Evolutionary conservation across 2,888 invertebrate genomes (phyloP).

Genomic region (Brenthis daphne): DNA sequence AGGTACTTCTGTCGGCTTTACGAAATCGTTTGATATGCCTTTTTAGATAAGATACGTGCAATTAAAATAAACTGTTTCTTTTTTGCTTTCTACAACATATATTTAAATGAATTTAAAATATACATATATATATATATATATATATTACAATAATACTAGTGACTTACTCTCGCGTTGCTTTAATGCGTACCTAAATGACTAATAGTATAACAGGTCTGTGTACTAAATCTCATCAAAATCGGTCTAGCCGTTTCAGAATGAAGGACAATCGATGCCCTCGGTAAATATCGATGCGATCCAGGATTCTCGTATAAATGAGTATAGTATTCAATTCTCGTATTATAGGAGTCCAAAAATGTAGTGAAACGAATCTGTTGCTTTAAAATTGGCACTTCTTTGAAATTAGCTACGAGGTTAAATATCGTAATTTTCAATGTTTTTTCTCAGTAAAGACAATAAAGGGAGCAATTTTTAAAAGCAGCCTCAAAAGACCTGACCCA

Average conservation of each 20-base stretch:
- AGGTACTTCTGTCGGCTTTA: slow-evolving; percentile 11
- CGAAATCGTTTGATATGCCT: slow-evolving; percentile 9
- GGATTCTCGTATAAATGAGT: too few relatives aligned
- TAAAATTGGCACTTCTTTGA: not conserved
- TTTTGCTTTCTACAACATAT: too few relatives aligned
- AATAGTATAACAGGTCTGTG: too few relatives aligned
- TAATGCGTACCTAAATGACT: too few relatives aligned
- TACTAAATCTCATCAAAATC: too few relatives aligned
- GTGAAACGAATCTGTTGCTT: not conserved
- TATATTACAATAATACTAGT: too few relatives aligned
- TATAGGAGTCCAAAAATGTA: too few relatives aligned
- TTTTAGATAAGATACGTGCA: not conserved
- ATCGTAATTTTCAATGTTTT: slow-evolving; percentile 3
- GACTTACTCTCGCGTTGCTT: too few relatives aligned
- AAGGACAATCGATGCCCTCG: not conserved
- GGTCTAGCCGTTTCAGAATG: too few relatives aligned
- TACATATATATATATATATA: too few relatives aligned
- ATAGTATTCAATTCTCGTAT: too few relatives aligned
- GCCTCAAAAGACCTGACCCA: slow-evolving; percentile 31
- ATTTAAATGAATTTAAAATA: not conserved
- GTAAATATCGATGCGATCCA: too few relatives aligned
- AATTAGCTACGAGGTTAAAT: not conserved
- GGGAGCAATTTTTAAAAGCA: slow-evolving; percentile 22
- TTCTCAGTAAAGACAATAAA: slow-evolving; percentile 23
- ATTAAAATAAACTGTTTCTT: not conserved